Percentiles rank a stretch among this genome's conserved stretches.
Evolutionary conservation across 2,888 invertebrate genomes (phyloP).

Genomic region (Laspeyria flexula): DNA sequence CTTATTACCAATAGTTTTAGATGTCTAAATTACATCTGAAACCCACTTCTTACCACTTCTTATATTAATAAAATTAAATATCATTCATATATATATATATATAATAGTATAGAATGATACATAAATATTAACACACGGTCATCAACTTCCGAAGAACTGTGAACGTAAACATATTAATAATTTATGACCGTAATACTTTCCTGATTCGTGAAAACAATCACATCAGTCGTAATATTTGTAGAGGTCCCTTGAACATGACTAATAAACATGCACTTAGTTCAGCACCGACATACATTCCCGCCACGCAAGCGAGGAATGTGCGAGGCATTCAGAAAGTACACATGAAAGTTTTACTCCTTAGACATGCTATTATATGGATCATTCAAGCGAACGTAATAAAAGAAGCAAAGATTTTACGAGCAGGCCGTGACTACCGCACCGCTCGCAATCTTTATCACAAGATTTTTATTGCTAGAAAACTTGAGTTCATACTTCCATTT

Average conservation of each 20-base stretch:
- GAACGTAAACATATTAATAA: neutral
- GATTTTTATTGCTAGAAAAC: conserved; percentile 60
- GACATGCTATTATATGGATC: conserved; percentile 66
- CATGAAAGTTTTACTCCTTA: conserved; percentile 65
- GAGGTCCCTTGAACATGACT: conserved; percentile 9
- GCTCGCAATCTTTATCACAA: conserved; percentile 59
- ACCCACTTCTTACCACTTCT: too few relatives aligned
- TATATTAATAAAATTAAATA: too few relatives aligned
- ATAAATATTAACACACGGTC: neutral
- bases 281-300: conserved; percentile 39
- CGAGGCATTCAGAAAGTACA: conserved; percentile 48
- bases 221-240: neutral
- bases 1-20: too few relatives aligned
- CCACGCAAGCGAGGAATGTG: conserved; percentile 38
- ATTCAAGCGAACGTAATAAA: conserved; percentile 68
- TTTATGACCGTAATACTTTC: neutral
- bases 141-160: neutral
- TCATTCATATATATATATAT: too few relatives aligned
- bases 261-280: conserved; percentile 37
- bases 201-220: neutral
- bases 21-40: too few relatives aligned
- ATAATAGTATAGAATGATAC: too few relatives aligned
- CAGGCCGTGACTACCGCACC: conserved; percentile 54
- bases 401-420: conserved; percentile 72
- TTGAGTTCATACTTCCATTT: conserved; percentile 31